A percentile compares a stretch with the other conserved stretches of the same genome.
Evolutionary conservation across 2,797 vertebrate genomes (phyloP).

Genomic region (Myiotriccus ornatus): DNA sequence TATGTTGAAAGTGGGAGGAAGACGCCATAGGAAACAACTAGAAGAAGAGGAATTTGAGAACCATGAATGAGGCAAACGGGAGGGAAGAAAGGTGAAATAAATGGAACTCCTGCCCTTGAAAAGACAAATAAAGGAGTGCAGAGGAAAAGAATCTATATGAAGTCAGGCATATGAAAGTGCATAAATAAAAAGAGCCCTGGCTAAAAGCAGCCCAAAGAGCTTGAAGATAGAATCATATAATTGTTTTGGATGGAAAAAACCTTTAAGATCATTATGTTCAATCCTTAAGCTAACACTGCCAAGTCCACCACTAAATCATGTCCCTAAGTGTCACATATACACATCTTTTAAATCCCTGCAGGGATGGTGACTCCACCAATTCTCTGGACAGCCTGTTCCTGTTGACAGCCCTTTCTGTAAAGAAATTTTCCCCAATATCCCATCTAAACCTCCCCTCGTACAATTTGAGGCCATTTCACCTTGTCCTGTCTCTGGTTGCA

Average conservation of each 20-base stretch:
- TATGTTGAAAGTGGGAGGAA: not conserved
- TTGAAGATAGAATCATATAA: not conserved
- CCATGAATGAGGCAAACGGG: rapidly evolving
- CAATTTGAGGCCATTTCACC: not conserved
- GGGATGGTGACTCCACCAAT: not conserved
- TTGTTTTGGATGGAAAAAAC: not conserved
- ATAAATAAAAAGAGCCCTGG: not conserved
- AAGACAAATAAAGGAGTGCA: not conserved
- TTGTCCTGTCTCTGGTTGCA: not conserved
- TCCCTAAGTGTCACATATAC: not conserved
- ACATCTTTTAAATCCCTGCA: not conserved
- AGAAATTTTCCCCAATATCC: not conserved
- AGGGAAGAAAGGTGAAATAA: not conserved
- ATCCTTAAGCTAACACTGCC: not conserved
- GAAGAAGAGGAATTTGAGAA: not conserved
- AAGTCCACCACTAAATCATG: not conserved
- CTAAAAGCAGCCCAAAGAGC: not conserved
- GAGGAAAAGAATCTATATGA: not conserved
- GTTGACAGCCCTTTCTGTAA: not conserved
- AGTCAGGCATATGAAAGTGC: not conserved
- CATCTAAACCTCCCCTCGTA: not conserved
- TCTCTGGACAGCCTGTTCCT: not conserved
- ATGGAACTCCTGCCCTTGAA: not conserved
- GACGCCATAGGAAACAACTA: not conserved
- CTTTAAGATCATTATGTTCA: not conserved